phyloP scores from a whole-genome alignment of 1,140 invertebrate species.

The Conus ventricosus region DNA sequence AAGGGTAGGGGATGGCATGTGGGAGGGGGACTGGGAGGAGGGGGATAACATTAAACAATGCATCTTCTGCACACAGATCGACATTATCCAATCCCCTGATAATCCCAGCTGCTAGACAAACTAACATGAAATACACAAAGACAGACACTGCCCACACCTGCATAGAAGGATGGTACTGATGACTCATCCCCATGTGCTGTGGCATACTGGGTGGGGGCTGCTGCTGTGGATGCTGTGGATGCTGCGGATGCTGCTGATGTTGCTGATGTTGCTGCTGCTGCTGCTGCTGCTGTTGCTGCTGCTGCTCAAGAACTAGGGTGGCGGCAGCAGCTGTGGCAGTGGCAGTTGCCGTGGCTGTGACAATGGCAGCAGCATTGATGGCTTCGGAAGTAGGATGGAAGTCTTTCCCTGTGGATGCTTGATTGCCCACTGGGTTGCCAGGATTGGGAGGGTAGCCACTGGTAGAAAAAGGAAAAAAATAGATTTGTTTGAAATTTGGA shows the following conservation, averaged over 20 bases:
- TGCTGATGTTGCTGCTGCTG: background rate
- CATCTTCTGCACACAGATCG: no score
- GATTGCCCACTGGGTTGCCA: slow-evolving; percentile 69
- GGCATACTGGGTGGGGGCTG: slow-evolving; percentile 37
- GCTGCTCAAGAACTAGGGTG: slow-evolving; percentile 81
- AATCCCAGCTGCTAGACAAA: no score
- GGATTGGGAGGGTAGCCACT: slow-evolving; percentile 74
- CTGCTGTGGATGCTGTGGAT: slow-evolving; percentile 75
- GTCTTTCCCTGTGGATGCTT: slow-evolving; percentile 58
- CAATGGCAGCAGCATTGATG: slow-evolving; percentile 82
- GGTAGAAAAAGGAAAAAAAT: background rate
- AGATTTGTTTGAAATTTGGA: no score
- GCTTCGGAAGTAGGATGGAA: slow-evolving; percentile 74
- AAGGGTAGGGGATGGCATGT: no score
- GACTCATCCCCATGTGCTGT: background rate
- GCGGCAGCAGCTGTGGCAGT: slow-evolving; percentile 80
- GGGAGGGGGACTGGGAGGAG: no score
- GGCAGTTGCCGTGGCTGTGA: slow-evolving; percentile 80
- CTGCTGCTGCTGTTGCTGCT: slow-evolving; percentile 74
- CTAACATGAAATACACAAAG: no score
- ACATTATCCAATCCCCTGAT: no score
- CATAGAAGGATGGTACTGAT: background rate
- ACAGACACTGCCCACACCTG: background rate
- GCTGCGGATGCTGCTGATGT: slow-evolving; percentile 77
- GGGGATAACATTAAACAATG: no score